Percentiles rank a stretch among this genome's conserved stretches.
phyloP scores from a whole-genome alignment of 2,888 invertebrate genomes.

The Agriopis aurantiaria region DNA sequence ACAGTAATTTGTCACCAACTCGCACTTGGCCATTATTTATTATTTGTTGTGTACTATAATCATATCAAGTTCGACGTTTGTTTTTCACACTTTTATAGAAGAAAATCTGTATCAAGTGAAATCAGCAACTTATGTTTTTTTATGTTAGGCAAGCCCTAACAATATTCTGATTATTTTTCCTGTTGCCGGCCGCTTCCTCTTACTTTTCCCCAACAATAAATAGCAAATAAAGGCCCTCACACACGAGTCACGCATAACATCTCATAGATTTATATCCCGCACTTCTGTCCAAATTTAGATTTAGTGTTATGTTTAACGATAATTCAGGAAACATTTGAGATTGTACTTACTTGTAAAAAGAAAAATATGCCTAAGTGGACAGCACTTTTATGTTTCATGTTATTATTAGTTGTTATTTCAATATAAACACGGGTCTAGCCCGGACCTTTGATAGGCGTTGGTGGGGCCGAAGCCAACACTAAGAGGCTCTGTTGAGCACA shows the following conservation, averaged over 20 bases:
- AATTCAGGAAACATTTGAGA: slow-evolving; percentile 33
- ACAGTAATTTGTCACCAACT: too few relatives aligned
- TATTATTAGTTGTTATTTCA: too few relatives aligned
- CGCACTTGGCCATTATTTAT: too few relatives aligned
- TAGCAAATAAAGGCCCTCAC: slow-evolving; percentile 76
- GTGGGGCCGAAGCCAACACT: too few relatives aligned
- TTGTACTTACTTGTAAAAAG: neutral
- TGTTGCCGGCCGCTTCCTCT: slow-evolving; percentile 59
- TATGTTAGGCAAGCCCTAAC: slow-evolving; percentile 18
- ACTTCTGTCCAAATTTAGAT: slow-evolving; percentile 85
- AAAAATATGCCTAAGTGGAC: slow-evolving; percentile 11
- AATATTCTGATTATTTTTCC: slow-evolving; percentile 50
- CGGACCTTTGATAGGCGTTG: too few relatives aligned
- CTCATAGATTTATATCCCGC: slow-evolving; percentile 82
- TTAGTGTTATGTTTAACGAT: slow-evolving; percentile 76
- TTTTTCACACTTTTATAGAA: too few relatives aligned
- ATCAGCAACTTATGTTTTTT: neutral
- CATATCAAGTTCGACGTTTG: too few relatives aligned
- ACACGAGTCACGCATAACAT: slow-evolving; percentile 84
- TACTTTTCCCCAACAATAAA: slow-evolving; percentile 78
- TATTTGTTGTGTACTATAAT: too few relatives aligned
- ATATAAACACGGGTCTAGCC: too few relatives aligned
- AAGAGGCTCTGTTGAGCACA: too few relatives aligned
- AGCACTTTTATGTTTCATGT: neutral
- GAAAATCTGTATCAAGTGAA: too few relatives aligned